phyloP scores from a whole-genome alignment of 1,140 invertebrate species.

The Anthonomus grandis region DNA sequence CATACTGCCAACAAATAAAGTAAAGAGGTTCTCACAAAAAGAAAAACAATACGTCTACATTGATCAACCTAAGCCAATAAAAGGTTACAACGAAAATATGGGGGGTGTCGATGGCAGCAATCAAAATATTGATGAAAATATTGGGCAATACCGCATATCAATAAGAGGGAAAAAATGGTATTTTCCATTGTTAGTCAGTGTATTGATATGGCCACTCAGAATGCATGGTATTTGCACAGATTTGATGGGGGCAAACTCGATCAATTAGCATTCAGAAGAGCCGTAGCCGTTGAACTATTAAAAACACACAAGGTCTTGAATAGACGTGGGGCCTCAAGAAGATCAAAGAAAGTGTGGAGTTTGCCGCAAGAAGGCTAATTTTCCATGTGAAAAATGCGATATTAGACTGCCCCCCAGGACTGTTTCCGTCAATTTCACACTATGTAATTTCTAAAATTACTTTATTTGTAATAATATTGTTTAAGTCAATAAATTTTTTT shows the following conservation, averaged over 20 bases:
- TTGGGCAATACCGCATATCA: conserved; percentile 33
- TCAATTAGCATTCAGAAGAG: conserved; percentile 33
- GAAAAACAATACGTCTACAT: conserved; percentile 32
- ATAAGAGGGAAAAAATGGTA: conserved; percentile 46
- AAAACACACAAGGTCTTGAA: conserved; percentile 31
- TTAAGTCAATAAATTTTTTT: too few relatives aligned
- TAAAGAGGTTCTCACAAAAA: conserved; percentile 26
- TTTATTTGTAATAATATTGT: too few relatives aligned
- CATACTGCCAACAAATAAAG: conserved; percentile 25
- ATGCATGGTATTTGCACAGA: conserved; percentile 41
- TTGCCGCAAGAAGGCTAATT: too few relatives aligned
- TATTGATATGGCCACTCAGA: conserved; percentile 41
- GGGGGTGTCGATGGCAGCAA: conserved; percentile 40
- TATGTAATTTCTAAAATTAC: too few relatives aligned
- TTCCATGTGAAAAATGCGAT: too few relatives aligned
- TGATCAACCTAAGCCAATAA: conserved; percentile 33
- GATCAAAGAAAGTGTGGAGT: too few relatives aligned
- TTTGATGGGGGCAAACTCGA: conserved; percentile 31
- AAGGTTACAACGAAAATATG: conserved; percentile 37
- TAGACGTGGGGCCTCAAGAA: too few relatives aligned
- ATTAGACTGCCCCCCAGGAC: too few relatives aligned
- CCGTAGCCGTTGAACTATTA: conserved; percentile 24
- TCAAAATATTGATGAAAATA: too few relatives aligned
- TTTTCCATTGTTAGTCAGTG: conserved; percentile 38
- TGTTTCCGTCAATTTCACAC: too few relatives aligned